Evolutionary conservation across 35 echinoderm and acorn worm genomes (phyloP), one percentile per base, ranked within the genome.

Genomic region (Anneissia japonica): DNA sequence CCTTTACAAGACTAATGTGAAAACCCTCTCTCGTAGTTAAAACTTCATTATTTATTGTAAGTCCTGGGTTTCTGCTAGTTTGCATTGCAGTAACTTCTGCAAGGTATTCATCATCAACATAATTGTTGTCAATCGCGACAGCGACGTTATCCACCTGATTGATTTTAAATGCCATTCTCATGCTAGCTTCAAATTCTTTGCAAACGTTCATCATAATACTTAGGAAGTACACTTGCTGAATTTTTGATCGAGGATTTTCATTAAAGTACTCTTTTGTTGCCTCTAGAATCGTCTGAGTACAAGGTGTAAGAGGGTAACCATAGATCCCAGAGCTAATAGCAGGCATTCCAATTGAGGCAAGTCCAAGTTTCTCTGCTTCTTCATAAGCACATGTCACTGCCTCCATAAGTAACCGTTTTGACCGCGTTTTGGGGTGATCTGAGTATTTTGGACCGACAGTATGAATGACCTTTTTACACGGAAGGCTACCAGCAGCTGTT

Each of bases 381-480:
- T 46, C 17, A 30, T 84, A 76, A 46, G 46, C 73, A 1, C 43
- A 43, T 28, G 28, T 79, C 12, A 90, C 74, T 3, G 73, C 23
- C 32, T 90, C 35, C 13, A 7, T 37, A 0, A 90, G 75, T 5
- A 77, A 31, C 33, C 35, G 17, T 77, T 90, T 82, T 64, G 26
- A 31, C 28, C 19, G 0, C 0, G n/a, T 28, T 17, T n/a, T 13
- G 31, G 73, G 43, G n/a, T n/a, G n/a, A n/a, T n/a, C n/a, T 23
- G 51, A 33, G 55, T 80, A 89, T 83, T 46, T 76, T 2, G 87
- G 87, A 74, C 87, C 87, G 40, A 72, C 87, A 23, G 81, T 80
- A 34, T 89, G 87, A 31, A 89, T 89, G 33, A 89, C 74, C n/a
- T 83, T 72, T 74, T 83, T 74, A 38, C 87, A 89, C 13, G 87